A percentile compares a stretch with the other conserved stretches of the same genome.
Conservation (phyloP, 2,888 invertebrate genomes). For the Cloeon dipterum region DNA sequence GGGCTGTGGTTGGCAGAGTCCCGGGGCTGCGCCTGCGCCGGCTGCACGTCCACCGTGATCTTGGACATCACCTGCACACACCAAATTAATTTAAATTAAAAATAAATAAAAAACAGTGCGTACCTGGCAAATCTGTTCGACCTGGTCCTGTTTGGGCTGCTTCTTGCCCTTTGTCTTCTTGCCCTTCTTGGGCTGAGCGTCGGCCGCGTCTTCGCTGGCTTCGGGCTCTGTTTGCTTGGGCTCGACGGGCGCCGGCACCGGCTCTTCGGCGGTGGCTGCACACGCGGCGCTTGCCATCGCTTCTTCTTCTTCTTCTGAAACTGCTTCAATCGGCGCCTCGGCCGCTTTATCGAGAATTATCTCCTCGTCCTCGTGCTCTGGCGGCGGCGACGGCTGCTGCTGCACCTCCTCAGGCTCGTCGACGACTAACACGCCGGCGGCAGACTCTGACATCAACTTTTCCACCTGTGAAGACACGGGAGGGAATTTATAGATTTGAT, state of each 20-base stretch:
- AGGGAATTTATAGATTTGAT: no score
- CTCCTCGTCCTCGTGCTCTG: constrained; percentile 17
- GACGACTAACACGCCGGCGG: no score
- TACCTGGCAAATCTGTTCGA: neutral
- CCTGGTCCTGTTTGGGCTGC: neutral
- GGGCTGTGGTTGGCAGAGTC: constrained; percentile 63
- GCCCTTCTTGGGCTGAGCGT: constrained; percentile 17
- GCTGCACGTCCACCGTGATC: neutral
- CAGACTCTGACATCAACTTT: no score
- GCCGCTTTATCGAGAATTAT: constrained; percentile 15
- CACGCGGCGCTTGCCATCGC: constrained; percentile 13
- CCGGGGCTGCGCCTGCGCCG: constrained; percentile 4
- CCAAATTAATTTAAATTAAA: no score
- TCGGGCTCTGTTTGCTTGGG: no score
- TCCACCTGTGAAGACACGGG: no score
- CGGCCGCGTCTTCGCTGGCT: constrained; percentile 18
- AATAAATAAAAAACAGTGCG: no score
- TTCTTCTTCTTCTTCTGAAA: neutral
- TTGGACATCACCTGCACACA: no score
- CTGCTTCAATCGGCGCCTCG: neutral
- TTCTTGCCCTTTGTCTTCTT: constrained; percentile 13
- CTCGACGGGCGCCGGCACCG: constrained; percentile 14
- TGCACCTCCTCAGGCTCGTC: no score
- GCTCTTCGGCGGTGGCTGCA: constrained; percentile 12
- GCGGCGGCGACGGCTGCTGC: no score